Evolutionary conservation across 2,888 invertebrate genomes (phyloP), one percentile per base, ranked within the genome.

Genomic region (Aphidius colemani): DNA sequence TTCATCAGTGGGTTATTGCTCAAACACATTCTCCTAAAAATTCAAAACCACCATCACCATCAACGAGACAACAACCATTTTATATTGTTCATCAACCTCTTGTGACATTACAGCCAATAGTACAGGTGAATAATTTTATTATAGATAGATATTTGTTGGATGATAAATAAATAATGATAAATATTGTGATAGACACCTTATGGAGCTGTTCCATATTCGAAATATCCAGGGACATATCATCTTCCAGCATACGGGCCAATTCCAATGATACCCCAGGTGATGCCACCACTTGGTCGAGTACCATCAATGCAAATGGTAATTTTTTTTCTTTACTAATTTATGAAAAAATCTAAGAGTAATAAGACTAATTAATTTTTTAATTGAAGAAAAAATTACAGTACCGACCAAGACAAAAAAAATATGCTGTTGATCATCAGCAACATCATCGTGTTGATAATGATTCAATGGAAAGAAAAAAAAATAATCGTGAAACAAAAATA

Each of bases 1-100:
- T 81, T 6, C 81, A 81, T 57, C 81, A 81, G 67, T 81, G 81
- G 81, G 80, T 81, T 59, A 78, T 78, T 49, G 78, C 81, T 5
- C 81, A 81, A 64, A 79, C 73, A 55, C 79, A 78, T 67, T 72
- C 75, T 59, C 77, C 79, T 5, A 80, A 80, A 65, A 80, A 70
- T 46, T 81, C 80, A 53, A 79, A 78, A 56, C 78, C 81, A 49
- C 56, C 44, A 10, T 40, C 46, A 48, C 6, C 46, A n/a, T n/a
- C 11, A 48, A 30, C 30, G 0, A 30, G 30, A 30, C 30, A 30
- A 30, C 6, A 46, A 6, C 57, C 57, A 1, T 46, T 57, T 30
- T 81, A 81, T 67, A 76, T 81, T 30, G 76, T 81, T n/a, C 56
- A 57, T 18, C 81, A 80, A 53, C 79, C 80, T 11, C 74, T 80